Percentiles rank a stretch among this genome's conserved stretches.
phyloP scores from a whole-genome alignment of 1,140 invertebrate species.

The Ectropis grisescens region DNA sequence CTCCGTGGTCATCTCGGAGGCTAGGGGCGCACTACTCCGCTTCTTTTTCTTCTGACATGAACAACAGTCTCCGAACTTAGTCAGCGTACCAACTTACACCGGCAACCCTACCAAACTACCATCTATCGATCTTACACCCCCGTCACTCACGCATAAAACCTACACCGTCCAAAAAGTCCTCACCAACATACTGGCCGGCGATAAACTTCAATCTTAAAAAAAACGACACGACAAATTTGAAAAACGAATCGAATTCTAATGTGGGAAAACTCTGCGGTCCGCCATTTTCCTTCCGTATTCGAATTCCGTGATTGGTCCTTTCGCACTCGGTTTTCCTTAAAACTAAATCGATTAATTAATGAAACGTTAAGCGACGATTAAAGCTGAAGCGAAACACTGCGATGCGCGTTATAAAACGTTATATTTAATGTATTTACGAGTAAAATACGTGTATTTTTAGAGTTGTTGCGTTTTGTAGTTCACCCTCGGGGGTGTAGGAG shows the following conservation, averaged over 20 bases:
- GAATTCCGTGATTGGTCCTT: constrained; percentile 11
- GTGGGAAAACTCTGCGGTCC: constrained; percentile 25
- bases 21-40: constrained; percentile 34
- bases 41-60: constrained; percentile 43
- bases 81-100: constrained; percentile 23
- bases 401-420: constrained; percentile 20
- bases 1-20: constrained; percentile 52
- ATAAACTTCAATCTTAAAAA: constrained; percentile 8
- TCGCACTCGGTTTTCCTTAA: constrained; percentile 9
- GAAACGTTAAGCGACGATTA: constrained; percentile 50
- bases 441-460: constrained; percentile 20
- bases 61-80: constrained; percentile 29
- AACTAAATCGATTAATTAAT: constrained; percentile 16
- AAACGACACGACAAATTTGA: constrained; percentile 10
- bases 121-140: constrained; percentile 23
- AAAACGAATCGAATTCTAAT: constrained; percentile 5
- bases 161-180: constrained; percentile 14
- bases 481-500: constrained; percentile 47
- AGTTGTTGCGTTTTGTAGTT: constrained; percentile 53
- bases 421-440: constrained; percentile 22
- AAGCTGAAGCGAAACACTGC: constrained; percentile 42
- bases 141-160: too few relatives aligned
- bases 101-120: constrained; percentile 34
- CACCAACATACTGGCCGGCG: constrained; percentile 15
- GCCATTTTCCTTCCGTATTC: constrained; percentile 43